Base-by-base conservation (phyloP, 2,888 invertebrate genomes). In the Tipula unca region DNA sequence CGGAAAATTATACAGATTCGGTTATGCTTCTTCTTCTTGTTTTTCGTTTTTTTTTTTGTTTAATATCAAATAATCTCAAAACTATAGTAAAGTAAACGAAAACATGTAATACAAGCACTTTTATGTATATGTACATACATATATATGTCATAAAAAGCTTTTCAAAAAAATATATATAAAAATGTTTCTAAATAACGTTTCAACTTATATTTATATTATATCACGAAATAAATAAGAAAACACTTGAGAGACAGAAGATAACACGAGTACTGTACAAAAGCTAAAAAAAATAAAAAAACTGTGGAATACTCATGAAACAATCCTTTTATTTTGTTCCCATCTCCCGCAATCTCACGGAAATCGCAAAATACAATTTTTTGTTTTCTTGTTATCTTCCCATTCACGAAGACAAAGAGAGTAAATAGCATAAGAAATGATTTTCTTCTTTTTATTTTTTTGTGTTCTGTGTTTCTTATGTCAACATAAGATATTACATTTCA, bases 401-500 rank as follows among this genome's bases (percentile, higher is more conserved):
- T 69, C 25, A 69, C 20, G 69, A 69, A 1, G 10, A 69, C 69
- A 69, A 69, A 69, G 25, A 25, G 69, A 25, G 69, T 69, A 69
- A 69, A 69, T 69, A 69, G 10, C 69, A 25, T 69, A 69, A 69
- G 69, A 69, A 69, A 69, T 25, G 8, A 69, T 25, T 69, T 69
- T 69, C 5, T 54, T 17, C 17, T 54, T n/a, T 17, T 54, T 54
- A 17, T 54, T 17, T 1, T 69, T 25, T 48, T 17, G 48, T 17
- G 48, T 48, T 48, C 48, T 48, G 48, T 69, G 69, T 25, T 20
- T 69, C 69, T 69, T 69, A 69, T 69, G 69, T 69, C 69, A 69
- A 69, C 69, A 69, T 69, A 69, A 69, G 69, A 69, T 69, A 69
- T 69, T 69, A 69, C 69, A 69, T 69, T 69, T 69, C 69, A 69